Base-by-base conservation (phyloP, 2,888 invertebrate species). In the Caenorhabditis uteleia region DNA sequence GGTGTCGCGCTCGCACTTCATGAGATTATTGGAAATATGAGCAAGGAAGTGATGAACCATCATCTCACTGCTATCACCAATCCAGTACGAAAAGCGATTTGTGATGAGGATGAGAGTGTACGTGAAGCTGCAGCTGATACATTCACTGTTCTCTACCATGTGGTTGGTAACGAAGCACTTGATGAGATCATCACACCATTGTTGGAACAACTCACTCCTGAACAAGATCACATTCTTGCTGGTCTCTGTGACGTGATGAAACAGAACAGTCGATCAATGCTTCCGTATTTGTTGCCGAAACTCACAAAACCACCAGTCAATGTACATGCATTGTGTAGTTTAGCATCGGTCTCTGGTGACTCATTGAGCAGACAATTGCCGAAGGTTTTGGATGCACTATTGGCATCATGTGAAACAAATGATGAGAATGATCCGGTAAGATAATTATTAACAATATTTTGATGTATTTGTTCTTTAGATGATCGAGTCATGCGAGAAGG, bases 11-110 rank as follows among this genome's bases (percentile, higher is more conserved):
- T 97, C 83, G 98, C 81, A 0, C 88, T 98, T 29, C 92, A 93
- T 0, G 97, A 98, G 88, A 98, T 98, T 81, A 94, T 98, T 90
- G 90, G 90, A 5, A 94, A 95, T 46, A 97, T 95, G 4, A 93
- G 92, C 57, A 89, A 90, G 77, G 73, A 74, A 50, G 76, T 70
- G 20, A 70, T 70, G 21, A 65, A 69, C 31, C 75, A 75, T 54
- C 74, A 75, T 34, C 53, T 75, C n/a, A 39, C 57, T 3, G 34
- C 64, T 3, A 59, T 75, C 23, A 71, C 93, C 51, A 90, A 92
- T 8, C 95, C 95, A 3, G 95, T 98, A n/a, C 89, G 88, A 70
- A 91, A 90, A 84, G 95, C 95, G 2, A 87, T 98, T 50, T 91
- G 91, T 83, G 98, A 98, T 49, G 49, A 68, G 4, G 65, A 68